Base-by-base conservation (phyloP, 2,113 vertebrate genomes). In the Psettodes erumei region DNA sequence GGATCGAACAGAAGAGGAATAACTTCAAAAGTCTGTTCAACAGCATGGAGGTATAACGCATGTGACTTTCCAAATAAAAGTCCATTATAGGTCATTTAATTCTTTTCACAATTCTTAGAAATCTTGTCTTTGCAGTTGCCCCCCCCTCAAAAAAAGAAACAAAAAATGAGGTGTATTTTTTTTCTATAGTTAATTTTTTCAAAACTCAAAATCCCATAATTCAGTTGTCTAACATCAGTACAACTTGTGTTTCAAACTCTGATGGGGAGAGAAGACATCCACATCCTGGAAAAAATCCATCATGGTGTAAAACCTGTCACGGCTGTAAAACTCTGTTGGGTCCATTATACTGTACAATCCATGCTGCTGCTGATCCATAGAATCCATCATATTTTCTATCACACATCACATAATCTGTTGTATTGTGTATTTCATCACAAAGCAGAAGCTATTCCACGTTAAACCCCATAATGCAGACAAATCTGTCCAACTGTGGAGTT, bases 1-100 rank as follows among this genome's bases (percentile, higher is more conserved):
- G 64, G 67, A 71, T 81, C 68, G 47, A 82, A 71, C 42, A 68
- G 54, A 79, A 45, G 76, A 80, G 48, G 45, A 67, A 45, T 13
- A 55, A 65, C 72, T 64, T 77, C 28, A 30, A 71, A 59, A 51
- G 63, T 81, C 37, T 30, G 33, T 54, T 59, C 48, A 56, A 54
- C 63, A 37, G 71, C 68, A 69, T 28, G 2, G 38, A 84, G 63
- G 64, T 77, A 75, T 71, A 19, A 43, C n/a, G 2, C 54, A 21
- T 37, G 55, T 45, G 56, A 80, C 61, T 42, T 73, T 58, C 35
- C 2, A n/a, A 11, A 63, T n/a, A n/a, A n/a, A n/a, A 48, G 1
- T 38, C 50, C 40, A 32, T 50, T 15, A n/a, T 1, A 19, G 33
- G 58, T 56, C 18, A 61, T 37, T 53, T 16, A 16, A 72, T 50